phyloP scores from a whole-genome alignment of 2,113 vertebrate genomes.

The Myxocyprinus asiaticus region DNA sequence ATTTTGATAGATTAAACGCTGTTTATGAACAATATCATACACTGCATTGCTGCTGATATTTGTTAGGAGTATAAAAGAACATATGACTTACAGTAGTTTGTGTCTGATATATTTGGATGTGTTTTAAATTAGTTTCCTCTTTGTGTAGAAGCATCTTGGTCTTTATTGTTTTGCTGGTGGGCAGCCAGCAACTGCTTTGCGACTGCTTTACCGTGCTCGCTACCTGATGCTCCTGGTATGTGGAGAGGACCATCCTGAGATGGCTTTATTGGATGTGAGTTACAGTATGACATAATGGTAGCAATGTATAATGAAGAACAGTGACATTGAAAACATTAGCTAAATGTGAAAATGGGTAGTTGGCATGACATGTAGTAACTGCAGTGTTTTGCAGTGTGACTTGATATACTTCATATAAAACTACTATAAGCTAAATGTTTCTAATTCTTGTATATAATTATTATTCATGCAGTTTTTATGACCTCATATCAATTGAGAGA shows the following conservation, averaged over 20 bases:
- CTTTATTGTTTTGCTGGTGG: conserved; percentile 94
- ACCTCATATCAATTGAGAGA: too few relatives aligned
- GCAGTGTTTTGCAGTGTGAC: too few relatives aligned
- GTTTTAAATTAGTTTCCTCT: background rate
- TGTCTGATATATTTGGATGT: background rate
- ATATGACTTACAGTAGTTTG: too few relatives aligned
- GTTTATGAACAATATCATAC: too few relatives aligned
- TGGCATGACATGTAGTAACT: too few relatives aligned
- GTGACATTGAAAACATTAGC: too few relatives aligned
- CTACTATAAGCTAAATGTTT: too few relatives aligned
- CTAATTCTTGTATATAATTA: too few relatives aligned
- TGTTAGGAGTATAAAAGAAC: background rate
- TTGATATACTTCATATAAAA: too few relatives aligned
- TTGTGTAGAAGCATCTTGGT: conserved; percentile 84
- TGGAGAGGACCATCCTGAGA: conserved; percentile 92
- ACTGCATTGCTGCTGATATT: background rate
- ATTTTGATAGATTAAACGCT: background rate
- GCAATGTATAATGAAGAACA: too few relatives aligned
- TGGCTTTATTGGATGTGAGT: conserved; percentile 89
- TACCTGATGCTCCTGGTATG: conserved; percentile 90
- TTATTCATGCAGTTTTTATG: too few relatives aligned
- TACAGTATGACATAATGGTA: background rate
- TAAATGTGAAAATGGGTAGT: too few relatives aligned
- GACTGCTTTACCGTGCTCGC: conserved; percentile 87
- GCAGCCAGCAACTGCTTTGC: conserved; percentile 80